Percentiles rank a stretch among this genome's conserved stretches.
Evolutionary conservation across 2,797 vertebrate species (phyloP).

Genomic region (Sebastes goodei): DNA sequence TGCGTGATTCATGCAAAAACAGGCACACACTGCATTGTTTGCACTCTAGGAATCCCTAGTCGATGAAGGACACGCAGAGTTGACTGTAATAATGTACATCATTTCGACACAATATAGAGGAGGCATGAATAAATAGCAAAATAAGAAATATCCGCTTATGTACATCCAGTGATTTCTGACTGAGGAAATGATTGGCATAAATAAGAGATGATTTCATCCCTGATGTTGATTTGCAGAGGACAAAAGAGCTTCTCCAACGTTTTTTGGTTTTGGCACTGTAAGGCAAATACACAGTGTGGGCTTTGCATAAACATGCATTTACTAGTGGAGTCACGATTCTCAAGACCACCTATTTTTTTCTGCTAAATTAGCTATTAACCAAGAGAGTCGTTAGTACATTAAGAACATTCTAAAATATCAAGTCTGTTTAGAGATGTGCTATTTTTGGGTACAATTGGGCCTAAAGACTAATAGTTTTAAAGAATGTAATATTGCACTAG

Average conservation of each 20-base stretch:
- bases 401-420: background rate
- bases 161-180: background rate
- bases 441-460: background rate
- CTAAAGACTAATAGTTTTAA: background rate
- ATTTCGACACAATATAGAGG: background rate
- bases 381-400: background rate
- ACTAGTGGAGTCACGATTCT: background rate
- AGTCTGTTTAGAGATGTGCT: background rate
- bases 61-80: background rate
- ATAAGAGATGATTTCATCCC: background rate
- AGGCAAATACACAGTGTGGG: background rate
- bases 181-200: background rate
- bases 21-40: conserved; percentile 14
- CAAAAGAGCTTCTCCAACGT: background rate
- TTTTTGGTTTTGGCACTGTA: background rate
- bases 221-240: background rate
- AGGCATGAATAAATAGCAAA: background rate
- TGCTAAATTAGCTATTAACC: background rate
- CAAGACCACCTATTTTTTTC: background rate
- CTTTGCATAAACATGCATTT: background rate
- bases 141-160: background rate
- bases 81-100: background rate
- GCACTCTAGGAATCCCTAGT: background rate
- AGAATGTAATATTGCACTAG: too few relatives aligned
- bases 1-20: conserved; percentile 13